Evolutionary conservation across 1,140 invertebrate genomes (phyloP), one percentile per base, ranked within the genome.

Genomic region (Protaetia brevitarsis): DNA sequence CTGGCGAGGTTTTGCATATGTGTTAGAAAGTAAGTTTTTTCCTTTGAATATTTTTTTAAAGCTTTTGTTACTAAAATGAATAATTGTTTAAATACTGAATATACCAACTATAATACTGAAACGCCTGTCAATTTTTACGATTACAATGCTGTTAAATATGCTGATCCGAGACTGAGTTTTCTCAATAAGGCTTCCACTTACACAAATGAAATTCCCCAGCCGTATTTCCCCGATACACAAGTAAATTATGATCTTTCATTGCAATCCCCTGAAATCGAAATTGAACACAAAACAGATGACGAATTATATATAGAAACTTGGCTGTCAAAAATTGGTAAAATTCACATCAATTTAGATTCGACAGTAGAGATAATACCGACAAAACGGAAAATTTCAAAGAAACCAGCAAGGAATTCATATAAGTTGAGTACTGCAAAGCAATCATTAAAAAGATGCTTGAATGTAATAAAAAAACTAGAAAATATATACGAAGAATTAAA

Each of bases 381-480:
- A 11, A 27, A 7, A 27, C 19, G 23, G 1, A 27, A 10, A 30
- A 2, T 5, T 13, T 28, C 51, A 27, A 65, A 65, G 60, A 19
- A 37, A 28, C 21, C 27, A 27, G 23, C 66, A 13, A 65, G 63
- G 37, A 31, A 29, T 26, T 23, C 30, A 10, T 23, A 71, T 3
- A 63, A 61, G 16, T 74, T 78, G 37, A 65, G 69, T 61, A 51
- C 65, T 13, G 74, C 74, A 3, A 75, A 75, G 57, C 41, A 65
- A n/a, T 69, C 69, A 0, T 59, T 79, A 26, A 71, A 69, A 37
- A 72, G 73, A 28, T 76, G 75, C 57, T 37, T 75, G 0, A 56
- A 57, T 10, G 66, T 77, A 16, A 51, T 75, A 13, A 77, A 82
- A 26, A 75, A 82, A 64, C 70, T 87, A 11, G 79, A 81, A 67